Conservation (phyloP, 2,113 vertebrate species). For the Beaufortia kweichowensis region DNA sequence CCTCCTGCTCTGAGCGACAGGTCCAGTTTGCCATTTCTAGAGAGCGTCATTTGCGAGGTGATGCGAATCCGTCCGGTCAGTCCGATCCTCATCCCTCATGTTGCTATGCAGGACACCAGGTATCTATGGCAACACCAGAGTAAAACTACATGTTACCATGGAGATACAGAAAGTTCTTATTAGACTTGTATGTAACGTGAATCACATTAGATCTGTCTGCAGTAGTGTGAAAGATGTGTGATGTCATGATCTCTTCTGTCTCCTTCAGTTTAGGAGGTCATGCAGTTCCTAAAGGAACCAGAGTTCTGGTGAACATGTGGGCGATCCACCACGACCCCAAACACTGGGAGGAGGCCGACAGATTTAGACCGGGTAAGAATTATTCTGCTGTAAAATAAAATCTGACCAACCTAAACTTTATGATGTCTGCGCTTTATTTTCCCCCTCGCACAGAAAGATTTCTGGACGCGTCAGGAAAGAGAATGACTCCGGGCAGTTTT, state of each 20-base stretch:
- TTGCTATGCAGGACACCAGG: constrained; percentile 71
- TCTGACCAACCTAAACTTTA: too few species aligned
- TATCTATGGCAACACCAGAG: constrained; percentile 56
- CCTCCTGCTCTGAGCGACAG: constrained; percentile 65
- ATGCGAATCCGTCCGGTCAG: constrained; percentile 78
- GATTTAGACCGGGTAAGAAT: constrained; percentile 56
- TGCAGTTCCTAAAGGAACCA: constrained; percentile 64
- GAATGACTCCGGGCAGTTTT: constrained; percentile 63
- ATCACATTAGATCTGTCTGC: background rate
- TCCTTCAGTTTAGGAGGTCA: constrained; percentile 66
- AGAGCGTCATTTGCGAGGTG: constrained; percentile 75
- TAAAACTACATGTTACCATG: constrained; percentile 42
- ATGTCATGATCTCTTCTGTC: background rate
- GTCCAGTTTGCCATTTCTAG: constrained; percentile 68
- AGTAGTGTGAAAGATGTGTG: background rate
- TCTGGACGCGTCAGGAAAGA: constrained; percentile 65
- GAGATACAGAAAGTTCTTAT: constrained; percentile 9
- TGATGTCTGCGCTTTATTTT: too few species aligned
- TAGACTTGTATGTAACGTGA: background rate
- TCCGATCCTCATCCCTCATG: constrained; percentile 76
- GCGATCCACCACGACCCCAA: constrained; percentile 74
- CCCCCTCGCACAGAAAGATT: constrained; percentile 75
- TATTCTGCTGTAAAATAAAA: too few species aligned
- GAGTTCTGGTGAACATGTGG: constrained; percentile 80
- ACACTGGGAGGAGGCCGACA: constrained; percentile 71